Base-by-base conservation (phyloP, 1,140 invertebrate genomes). In the Drosophila lacertosa region DNA sequence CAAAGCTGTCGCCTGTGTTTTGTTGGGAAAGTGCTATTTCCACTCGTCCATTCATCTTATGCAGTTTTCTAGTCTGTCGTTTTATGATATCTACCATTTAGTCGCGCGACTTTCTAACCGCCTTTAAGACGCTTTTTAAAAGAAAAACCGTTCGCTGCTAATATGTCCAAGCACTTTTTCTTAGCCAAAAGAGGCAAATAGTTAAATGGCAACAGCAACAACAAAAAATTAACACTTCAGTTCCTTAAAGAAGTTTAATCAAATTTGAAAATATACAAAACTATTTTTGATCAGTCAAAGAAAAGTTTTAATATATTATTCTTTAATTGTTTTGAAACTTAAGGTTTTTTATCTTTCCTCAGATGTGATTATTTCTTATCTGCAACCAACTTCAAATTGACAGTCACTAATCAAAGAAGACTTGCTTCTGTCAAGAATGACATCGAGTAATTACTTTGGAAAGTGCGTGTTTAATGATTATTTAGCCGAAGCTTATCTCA, bases 371-470 rank as follows among this genome's bases (percentile, higher is more conserved):
- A 29, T 15, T 16, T 48, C 45, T 51, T 51, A 62, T 51, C 59
- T 48, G 13, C n/a, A 15, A 5, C 39, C 10, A 33, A 15, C 11
- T n/a, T n/a, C 18, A 32, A 6, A 35, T 15, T 35, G 9, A 9
- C 22, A 15, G 32, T 45, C n/a, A 58, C 18, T 54, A 39, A 29
- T 29, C 26, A 4, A 24, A 10, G 18, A 66, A 22, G 59, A 16
- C n/a, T 40, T 48, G 40, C 54, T 57, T 45, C 57, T 76, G 75
- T 81, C 39, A 33, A 16, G 26, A 9, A 77, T 81, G 69, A 81
- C 73, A 88, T 81, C 82, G 71, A 68, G 65, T 81, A 86, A 86
- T 81, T 88, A 88, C 88, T 77, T 81, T 64, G 24, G 72, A 62
- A 62, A 78, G 55, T 64, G 45, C 73, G 50, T 24, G 40, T 53